Evolutionary conservation across 1,140 invertebrate genomes (phyloP).

Genomic region (Apis mellifera): DNA sequence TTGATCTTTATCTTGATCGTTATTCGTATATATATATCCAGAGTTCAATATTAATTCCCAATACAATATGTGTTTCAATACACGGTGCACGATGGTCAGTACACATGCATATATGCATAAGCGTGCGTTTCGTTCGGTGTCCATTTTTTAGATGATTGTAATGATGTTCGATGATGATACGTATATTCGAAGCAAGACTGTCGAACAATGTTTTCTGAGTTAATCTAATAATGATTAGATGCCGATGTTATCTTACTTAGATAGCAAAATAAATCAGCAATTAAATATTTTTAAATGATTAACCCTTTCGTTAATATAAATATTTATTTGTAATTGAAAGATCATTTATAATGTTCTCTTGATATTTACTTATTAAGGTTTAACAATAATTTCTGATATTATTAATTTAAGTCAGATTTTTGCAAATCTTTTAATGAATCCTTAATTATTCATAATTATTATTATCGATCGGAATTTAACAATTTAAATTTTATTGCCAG

Average conservation of each 20-base stretch:
- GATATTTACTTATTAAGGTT: no score
- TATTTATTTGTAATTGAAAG: no score
- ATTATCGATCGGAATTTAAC: no score
- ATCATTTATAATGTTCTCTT: no score
- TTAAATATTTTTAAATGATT: no score
- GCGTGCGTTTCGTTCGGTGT: slow-evolving; percentile 7
- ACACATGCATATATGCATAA: neutral
- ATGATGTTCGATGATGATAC: neutral
- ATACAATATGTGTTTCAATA: neutral
- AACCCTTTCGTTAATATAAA: no score
- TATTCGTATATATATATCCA: neutral
- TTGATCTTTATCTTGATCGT: neutral
- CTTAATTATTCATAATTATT: no score
- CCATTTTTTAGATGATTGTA: neutral
- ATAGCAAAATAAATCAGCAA: neutral
- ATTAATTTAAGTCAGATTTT: no score
- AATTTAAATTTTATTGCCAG: no score
- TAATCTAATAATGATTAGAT: no score
- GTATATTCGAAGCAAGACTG: neutral
- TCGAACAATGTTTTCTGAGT: slow-evolving; percentile 13
- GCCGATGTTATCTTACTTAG: neutral
- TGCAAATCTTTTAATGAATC: no score
- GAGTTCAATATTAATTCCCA: neutral
- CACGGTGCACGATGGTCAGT: neutral
- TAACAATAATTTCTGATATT: no score